Evolutionary conservation across 1,140 invertebrate genomes (phyloP), one percentile per base, ranked within the genome.

Genomic region (Drosophila sucinea): DNA sequence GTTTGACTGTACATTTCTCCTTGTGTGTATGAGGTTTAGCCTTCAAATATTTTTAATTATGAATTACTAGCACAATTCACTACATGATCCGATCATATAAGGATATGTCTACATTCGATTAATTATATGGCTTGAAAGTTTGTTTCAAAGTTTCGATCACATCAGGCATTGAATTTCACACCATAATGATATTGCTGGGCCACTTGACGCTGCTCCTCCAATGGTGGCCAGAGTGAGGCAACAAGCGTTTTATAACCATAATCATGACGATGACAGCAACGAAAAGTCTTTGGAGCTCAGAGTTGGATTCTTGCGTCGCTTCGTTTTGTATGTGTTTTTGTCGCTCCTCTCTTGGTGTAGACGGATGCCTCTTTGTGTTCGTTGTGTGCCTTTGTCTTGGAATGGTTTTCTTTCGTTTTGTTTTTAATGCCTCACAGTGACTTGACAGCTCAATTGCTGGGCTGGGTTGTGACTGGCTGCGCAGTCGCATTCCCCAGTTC

Each of bases 361-460:
- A 35, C 0, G 23, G 23, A 51, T 51, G 44, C n/a, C 8, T 32
- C 30, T 41, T 38, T 73, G 35, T 55, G 11, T 73, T 55, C 32
- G 8, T 57, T n/a, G 8, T 33, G n/a, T 55, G 40, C 27, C 5
- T 7, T 1, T 35, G 23, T 57, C 58, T 69, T 32, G 51, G 17
- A 29, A 11, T 55, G 51, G 0, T 40, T 69, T 58, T 55, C 40
- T 77, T 32, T 40, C 55, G 29, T 4, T 55, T 66, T 47, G 23
- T 61, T 64, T 63, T 67, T 51, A 10, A 17, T 25, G 44, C 44
- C 72, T 30, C 72, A 75, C 4, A 57, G 44, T 62, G 57, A 38
- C 60, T 77, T 77, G 69, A 74, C 81, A 72, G 58, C 65, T 82
- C 79, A 71, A 71, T 82, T 77, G 65, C 33, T 69, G 57, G 23